These are phyloP conservation scores for Kryphioiulus occultus DNA, from an alignment of 2,888 invertebrate genomes.

Conservation along the genomic window DNA sequence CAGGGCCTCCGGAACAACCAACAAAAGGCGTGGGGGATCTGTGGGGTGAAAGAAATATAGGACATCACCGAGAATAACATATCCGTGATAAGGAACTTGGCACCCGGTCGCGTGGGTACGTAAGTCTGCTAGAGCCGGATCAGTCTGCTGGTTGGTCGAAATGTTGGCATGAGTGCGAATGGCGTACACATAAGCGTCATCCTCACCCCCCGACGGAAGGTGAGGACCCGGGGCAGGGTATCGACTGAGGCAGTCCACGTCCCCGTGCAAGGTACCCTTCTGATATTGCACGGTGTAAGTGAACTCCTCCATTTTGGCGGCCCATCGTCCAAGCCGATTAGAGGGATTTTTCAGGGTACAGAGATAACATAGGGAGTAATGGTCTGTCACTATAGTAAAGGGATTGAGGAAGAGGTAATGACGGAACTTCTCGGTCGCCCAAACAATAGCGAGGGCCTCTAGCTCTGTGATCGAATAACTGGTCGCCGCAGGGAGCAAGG, in stretches of 20 bases:
- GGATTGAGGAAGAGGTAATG: not conserved
- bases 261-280: not conserved
- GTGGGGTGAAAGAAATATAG: no score
- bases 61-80: no score
- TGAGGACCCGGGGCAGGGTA: no score
- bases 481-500: not conserved
- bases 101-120: no score
- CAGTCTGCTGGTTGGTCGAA: no score
- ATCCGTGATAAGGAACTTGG: no score
- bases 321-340: not conserved
- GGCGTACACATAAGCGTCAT: no score
- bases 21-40: no score
- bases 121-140: no score
- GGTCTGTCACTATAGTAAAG: not conserved
- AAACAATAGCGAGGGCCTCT: not conserved
- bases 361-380: not conserved
- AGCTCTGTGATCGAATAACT: not conserved
- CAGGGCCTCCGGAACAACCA: not conserved
- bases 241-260: no score
- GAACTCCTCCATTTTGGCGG: not conserved
- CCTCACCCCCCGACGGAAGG: no score
- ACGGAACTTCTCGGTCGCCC: not conserved
- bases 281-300: not conserved
- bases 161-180: no score
- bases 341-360: not conserved